A percentile compares a stretch with the other conserved stretches of the same genome.
Conservation (phyloP, 2,113 vertebrate genomes). For the Abramis brama region DNA sequence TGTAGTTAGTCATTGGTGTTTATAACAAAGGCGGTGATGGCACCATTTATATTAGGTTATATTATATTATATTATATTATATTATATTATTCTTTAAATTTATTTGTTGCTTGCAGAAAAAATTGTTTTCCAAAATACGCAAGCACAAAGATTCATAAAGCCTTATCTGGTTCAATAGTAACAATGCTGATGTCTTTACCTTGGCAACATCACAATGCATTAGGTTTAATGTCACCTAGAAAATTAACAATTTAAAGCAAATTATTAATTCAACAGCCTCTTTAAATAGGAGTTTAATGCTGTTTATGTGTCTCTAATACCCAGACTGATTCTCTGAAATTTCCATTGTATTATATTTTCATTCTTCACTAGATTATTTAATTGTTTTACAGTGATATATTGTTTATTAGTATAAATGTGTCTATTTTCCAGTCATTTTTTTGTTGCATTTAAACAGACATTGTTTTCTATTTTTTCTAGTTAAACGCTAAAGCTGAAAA, state of each 20-base stretch:
- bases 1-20: too few species aligned
- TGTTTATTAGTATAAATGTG: not conserved
- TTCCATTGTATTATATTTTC: slow-evolving; percentile 10
- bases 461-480: not conserved
- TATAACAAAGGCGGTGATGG: not conserved
- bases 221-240: not conserved
- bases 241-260: not conserved
- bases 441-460: not conserved
- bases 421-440: not conserved
- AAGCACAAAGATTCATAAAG: not conserved
- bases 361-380: not conserved
- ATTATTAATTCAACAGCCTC: not conserved
- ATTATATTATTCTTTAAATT: not conserved
- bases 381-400: not conserved
- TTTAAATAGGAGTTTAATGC: not conserved
- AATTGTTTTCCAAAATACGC: not conserved
- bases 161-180: not conserved
- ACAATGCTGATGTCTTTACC: not conserved
- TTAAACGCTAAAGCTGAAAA: not conserved
- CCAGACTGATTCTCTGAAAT: not conserved
- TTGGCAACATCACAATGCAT: not conserved
- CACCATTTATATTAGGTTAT: not conserved
- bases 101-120: not conserved
- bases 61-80: not conserved
- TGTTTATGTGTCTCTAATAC: not conserved